These are phyloP conservation scores for Myripristis jacobus DNA, from an alignment of 2,797 vertebrate species.

Conservation along the genomic window DNA sequence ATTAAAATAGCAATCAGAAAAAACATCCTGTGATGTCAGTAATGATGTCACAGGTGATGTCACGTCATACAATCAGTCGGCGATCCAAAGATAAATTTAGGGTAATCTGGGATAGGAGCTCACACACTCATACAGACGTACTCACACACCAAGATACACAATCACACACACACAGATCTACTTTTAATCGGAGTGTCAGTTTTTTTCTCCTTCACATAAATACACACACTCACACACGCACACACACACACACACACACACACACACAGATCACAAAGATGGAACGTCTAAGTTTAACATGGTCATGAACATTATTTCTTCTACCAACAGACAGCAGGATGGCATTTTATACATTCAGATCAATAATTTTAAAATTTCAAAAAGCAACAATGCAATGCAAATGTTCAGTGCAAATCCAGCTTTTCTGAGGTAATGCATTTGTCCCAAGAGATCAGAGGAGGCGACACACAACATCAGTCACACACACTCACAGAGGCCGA, in stretches of 20 bases:
- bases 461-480: no score
- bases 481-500: constrained; percentile 29
- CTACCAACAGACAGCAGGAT: no score
- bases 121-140: constrained; percentile 44
- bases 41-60: constrained; percentile 58
- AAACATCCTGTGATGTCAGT: constrained; percentile 66
- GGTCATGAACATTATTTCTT: constrained; percentile 7
- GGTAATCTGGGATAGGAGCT: constrained; percentile 75
- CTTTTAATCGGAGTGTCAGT: constrained; percentile 50
- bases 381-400: no score
- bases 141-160: constrained; percentile 31
- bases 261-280: constrained; percentile 29
- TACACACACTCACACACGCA: not conserved
- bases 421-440: no score
- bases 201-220: constrained; percentile 4
- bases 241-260: constrained; percentile 1
- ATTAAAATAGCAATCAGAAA: constrained; percentile 65
- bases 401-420: no score
- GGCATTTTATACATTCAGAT: no score
- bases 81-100: constrained; percentile 69
- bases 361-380: no score
- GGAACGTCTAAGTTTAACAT: constrained; percentile 16
- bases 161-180: constrained; percentile 43
- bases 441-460: no score
- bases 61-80: constrained; percentile 53